These are phyloP conservation scores for Morus bassanus DNA, from an alignment of 2,797 vertebrate genomes.

Conservation along the genomic window DNA sequence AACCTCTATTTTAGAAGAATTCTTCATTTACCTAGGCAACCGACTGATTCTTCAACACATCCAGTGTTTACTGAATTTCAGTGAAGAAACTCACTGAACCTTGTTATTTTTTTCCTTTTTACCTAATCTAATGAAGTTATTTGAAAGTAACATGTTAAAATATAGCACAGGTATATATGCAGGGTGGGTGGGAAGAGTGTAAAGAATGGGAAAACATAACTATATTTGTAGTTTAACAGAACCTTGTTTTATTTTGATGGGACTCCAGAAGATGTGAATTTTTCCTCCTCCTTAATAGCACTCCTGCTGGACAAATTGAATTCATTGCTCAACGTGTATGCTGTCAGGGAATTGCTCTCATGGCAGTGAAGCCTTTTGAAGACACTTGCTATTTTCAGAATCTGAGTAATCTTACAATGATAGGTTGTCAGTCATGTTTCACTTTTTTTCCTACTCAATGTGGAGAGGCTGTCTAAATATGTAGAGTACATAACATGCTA, in stretches of 20 bases:
- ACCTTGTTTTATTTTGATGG: background rate
- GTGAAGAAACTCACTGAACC: background rate
- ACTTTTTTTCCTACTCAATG: background rate
- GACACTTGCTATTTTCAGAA: background rate
- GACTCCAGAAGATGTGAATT: background rate
- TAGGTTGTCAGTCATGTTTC: background rate
- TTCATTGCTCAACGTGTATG: background rate
- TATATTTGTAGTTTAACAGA: background rate
- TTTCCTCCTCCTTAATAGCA: background rate
- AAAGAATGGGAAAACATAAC: background rate
- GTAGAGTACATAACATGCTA: background rate
- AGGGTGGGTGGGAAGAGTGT: background rate
- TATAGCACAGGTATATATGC: background rate
- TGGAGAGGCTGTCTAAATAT: background rate
- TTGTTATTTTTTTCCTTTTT: background rate
- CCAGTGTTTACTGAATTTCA: slow-evolving; percentile 39
- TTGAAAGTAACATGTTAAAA: slow-evolving; percentile 23
- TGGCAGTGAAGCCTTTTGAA: background rate
- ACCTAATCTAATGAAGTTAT: background rate
- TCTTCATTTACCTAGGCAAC: slow-evolving; percentile 49
- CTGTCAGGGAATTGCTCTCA: background rate
- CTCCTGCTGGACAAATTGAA: background rate
- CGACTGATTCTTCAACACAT: slow-evolving; percentile 10
- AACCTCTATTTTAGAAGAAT: background rate
- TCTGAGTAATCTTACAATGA: background rate